Evolutionary conservation across 1,140 invertebrate species (phyloP), one percentile per base, ranked within the genome.

Genomic region (Hyles vespertilio): DNA sequence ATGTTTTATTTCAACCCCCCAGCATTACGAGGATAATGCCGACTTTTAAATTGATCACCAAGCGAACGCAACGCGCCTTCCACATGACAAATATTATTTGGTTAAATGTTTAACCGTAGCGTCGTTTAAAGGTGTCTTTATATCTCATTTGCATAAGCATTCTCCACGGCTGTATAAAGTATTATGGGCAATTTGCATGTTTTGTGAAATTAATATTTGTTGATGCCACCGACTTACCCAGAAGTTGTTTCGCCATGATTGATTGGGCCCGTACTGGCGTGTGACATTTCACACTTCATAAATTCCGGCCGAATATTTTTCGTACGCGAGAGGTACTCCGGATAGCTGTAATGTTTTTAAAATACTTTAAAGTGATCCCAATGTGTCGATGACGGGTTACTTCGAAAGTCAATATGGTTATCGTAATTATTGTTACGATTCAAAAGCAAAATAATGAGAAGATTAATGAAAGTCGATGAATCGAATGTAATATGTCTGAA

Each of bases 41-140:
- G 73, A 84, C 84, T 84, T 85, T 78, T 82, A 85, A 87, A 88
- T 87, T 88, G 85, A 85, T 87, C 85, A 88, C 84, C 77, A 73
- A 75, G 65, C 47, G 77, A 66, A 75, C 77, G 74, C 74, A 69
- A 72, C 60, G 74, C 74, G 69, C 70, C 34, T 10, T 66, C 65
- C 67, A 8, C 8, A 4, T 70, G 58, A 65, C 58, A 54, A 72
- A 78, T 74, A 78, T 70, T 79, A 78, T 86, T 86, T 82, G 82
- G 82, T 87, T 82, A 80, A 73, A 81, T 69, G 58, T 85, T 79
- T 81, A 85, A 86, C 84, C 81, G 80, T 82, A 79, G 65, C 75
- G 63, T 32, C 56, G 68, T 77, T 87, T 80, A 78, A 75, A 67
- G 58, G 53, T 69, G 32, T 57, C 54, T 65, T 53, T 51, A 56